Conservation (phyloP, 2,113 vertebrate species). For the Sterna hirundo region DNA sequence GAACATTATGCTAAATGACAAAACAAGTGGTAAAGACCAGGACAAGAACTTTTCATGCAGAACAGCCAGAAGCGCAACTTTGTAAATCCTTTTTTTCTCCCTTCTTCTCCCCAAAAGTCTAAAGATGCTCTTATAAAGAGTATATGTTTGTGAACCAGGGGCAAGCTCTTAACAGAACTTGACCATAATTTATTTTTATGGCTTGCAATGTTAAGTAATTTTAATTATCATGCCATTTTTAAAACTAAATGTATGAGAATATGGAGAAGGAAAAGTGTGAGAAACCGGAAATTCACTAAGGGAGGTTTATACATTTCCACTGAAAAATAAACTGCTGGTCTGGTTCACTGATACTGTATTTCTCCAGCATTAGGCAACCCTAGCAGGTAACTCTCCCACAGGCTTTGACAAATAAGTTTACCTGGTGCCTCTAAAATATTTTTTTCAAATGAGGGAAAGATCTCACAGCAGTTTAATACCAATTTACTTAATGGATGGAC, state of each 20-base stretch:
- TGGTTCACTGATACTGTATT: neutral
- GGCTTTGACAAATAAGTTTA: neutral
- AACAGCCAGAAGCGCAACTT: neutral
- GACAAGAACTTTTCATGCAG: neutral
- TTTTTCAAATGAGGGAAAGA: neutral
- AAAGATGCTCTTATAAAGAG: neutral
- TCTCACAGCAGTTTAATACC: neutral
- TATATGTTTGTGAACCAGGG: neutral
- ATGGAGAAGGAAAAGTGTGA: neutral
- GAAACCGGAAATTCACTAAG: neutral
- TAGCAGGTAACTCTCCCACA: neutral
- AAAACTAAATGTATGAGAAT: neutral
- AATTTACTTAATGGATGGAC: neutral
- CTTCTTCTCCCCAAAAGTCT: neutral
- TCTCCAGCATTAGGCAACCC: neutral
- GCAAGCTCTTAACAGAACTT: neutral
- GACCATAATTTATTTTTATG: neutral
- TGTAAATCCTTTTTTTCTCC: neutral
- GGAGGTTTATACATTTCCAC: neutral
- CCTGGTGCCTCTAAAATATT: neutral
- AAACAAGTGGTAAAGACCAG: neutral
- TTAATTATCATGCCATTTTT: neutral
- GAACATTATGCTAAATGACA: neutral
- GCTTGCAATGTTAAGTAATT: neutral
- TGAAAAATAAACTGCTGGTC: neutral